A percentile compares a stretch with the other conserved stretches of the same genome.
Conservation (phyloP, 1,140 invertebrate genomes). For the Zophobas atratus region DNA sequence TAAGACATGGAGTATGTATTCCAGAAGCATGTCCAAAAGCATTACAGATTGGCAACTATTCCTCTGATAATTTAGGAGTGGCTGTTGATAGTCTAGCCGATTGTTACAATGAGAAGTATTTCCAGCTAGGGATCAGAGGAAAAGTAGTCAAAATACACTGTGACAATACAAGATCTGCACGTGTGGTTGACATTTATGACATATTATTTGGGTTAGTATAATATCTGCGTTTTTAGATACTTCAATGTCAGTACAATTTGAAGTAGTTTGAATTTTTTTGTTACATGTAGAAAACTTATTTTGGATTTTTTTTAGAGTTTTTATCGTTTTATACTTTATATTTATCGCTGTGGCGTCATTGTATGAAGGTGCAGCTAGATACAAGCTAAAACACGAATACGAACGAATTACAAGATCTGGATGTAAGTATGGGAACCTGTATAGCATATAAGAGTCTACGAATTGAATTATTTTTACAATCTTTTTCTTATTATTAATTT, state of each 20-base stretch:
- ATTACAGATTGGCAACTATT: neutral
- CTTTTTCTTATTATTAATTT: too few species aligned
- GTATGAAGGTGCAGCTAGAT: conserved; percentile 53
- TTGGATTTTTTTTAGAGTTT: conserved; percentile 46
- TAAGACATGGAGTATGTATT: conserved; percentile 56
- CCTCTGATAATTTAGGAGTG: neutral
- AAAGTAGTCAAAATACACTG: conserved; percentile 44
- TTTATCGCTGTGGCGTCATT: conserved; percentile 51
- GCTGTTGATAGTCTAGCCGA: conserved; percentile 28
- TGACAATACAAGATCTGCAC: conserved; percentile 29
- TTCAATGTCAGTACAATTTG: neutral
- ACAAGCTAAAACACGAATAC: conserved; percentile 38
- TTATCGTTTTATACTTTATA: conserved; percentile 47
- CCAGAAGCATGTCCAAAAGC: conserved; percentile 43
- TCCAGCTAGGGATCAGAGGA: conserved; percentile 38
- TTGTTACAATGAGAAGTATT: conserved; percentile 54
- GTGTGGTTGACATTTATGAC: conserved; percentile 50
- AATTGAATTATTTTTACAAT: too few species aligned
- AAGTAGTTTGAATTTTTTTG: conserved; percentile 22
- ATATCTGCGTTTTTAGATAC: neutral
- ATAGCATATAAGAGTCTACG: too few species aligned
- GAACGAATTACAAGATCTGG: conserved; percentile 10
- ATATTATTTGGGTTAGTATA: conserved; percentile 49
- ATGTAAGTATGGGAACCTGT: neutral
- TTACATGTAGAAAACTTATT: neutral